phyloP scores from a whole-genome alignment of 2,888 invertebrate species.

The Chironomus riparius region DNA sequence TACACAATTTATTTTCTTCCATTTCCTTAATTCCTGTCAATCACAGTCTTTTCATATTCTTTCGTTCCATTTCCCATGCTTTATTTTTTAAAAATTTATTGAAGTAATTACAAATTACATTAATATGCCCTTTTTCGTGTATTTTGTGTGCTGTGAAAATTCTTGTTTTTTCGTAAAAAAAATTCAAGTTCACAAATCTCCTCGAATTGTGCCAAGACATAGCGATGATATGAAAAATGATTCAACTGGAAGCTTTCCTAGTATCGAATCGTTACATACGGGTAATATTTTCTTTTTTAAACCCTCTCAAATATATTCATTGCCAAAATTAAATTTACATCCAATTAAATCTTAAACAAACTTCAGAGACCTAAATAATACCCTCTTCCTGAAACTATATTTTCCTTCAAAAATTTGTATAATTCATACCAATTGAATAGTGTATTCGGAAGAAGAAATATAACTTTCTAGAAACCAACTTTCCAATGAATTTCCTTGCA shows the following conservation, averaged over 20 bases:
- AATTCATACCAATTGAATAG: too few species aligned
- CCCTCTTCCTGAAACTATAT: too few species aligned
- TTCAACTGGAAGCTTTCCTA: slow-evolving; percentile 25
- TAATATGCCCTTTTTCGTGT: not conserved
- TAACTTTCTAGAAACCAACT: too few species aligned
- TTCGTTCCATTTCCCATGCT: not conserved
- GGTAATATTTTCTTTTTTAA: slow-evolving; percentile 16
- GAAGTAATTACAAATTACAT: not conserved
- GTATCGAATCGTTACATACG: slow-evolving; percentile 27
- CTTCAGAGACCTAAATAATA: too few species aligned
- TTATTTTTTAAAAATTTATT: not conserved
- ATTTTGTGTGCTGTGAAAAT: not conserved
- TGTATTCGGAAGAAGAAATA: too few species aligned
- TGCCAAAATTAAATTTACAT: too few species aligned
- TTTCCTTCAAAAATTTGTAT: too few species aligned
- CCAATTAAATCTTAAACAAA: too few species aligned
- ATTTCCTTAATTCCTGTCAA: not conserved
- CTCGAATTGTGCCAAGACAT: not conserved
- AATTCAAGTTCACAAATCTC: not conserved
- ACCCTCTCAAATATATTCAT: not conserved
- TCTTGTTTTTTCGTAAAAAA: not conserved
- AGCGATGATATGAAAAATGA: slow-evolving; percentile 1
- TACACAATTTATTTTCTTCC: not conserved
- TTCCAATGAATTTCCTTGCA: too few species aligned
- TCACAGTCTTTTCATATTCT: not conserved